Evolutionary conservation across 2,888 invertebrate species (phyloP), one percentile per base, ranked within the genome.

Genomic region (Melinaea marsaeus): DNA sequence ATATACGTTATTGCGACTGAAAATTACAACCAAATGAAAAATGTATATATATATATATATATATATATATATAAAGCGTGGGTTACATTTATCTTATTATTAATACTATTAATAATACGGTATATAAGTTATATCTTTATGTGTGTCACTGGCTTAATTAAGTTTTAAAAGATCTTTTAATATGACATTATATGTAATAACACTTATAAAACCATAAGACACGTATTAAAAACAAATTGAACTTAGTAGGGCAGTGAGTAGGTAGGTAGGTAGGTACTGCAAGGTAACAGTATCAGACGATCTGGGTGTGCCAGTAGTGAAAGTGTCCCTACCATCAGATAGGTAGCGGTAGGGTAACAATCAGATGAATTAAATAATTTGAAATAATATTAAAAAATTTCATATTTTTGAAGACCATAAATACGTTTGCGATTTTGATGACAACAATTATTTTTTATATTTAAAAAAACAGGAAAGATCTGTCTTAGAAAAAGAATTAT

Each of bases 271-370:
- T 61, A 62, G 51, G 58, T 62, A 60, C 66, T 60, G 68, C 57
- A 64, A 62, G 60, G 57, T 72, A 74, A 77, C 79, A 74, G 76
- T 75, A 80, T 80, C 80, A 76, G 76, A 79, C 79, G 74, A 77
- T 71, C 73, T 70, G 73, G 77, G 79, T 78, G 79, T 74, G 69
- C 68, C 71, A 61, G 61, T 73, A 86, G 88, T 84, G 88, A 88
- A 88, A 88, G 88, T 87, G 84, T 82, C 84, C 79, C 84, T 83
- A 75, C 78, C 73, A 69, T 75, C 74, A 67, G 76, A 75, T 79
- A 84, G 74, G 83, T 80, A 84, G 83, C 64, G 46, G 55, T 60
- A 63, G 57, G 61, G 65, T 67, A 57, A 64, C 68, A 55, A 67
- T 62, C 22, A 22, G 11, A 62, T 61, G 54, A 37, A 13, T 34